A percentile compares a stretch with the other conserved stretches of the same genome.
Evolutionary conservation across 1,140 invertebrate species (phyloP).

Genomic region (Lepidurus arcticus): DNA sequence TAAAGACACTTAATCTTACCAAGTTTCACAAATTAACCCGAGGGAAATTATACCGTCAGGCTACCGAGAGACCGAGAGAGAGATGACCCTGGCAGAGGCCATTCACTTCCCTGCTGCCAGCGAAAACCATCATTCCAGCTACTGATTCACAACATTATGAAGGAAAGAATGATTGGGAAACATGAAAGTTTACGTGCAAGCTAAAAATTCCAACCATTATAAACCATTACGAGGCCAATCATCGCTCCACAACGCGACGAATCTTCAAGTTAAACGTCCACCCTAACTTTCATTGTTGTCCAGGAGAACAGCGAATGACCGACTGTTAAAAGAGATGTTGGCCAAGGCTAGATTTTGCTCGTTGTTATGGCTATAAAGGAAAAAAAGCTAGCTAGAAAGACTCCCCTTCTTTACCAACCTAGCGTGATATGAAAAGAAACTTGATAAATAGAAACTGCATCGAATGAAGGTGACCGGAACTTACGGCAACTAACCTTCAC

Average conservation of each 20-base stretch:
- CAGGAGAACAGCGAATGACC: too few relatives aligned
- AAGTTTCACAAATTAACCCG: neutral
- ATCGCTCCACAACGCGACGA: too few relatives aligned
- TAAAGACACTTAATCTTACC: neutral
- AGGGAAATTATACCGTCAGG: neutral
- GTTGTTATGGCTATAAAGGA: neutral
- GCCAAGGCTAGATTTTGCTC: neutral
- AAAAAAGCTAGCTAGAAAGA: neutral
- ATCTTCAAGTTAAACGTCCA: too few relatives aligned
- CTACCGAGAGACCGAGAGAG: neutral
- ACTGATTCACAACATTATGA: neutral
- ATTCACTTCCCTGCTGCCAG: neutral
- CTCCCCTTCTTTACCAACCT: neutral
- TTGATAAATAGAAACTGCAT: neutral
- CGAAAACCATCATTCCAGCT: neutral
- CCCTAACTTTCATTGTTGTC: too few relatives aligned
- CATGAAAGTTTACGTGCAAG: too few relatives aligned
- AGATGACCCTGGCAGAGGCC: constrained; percentile 16
- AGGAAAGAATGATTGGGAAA: neutral
- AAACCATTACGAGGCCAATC: too few relatives aligned
- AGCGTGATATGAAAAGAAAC: neutral
- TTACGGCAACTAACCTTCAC: neutral
- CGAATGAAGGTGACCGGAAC: neutral
- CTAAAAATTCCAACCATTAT: too few relatives aligned
- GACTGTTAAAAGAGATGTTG: too few relatives aligned